Evolutionary conservation across 2,888 invertebrate genomes (phyloP).

Genomic region (Plagiodera versicolora): DNA sequence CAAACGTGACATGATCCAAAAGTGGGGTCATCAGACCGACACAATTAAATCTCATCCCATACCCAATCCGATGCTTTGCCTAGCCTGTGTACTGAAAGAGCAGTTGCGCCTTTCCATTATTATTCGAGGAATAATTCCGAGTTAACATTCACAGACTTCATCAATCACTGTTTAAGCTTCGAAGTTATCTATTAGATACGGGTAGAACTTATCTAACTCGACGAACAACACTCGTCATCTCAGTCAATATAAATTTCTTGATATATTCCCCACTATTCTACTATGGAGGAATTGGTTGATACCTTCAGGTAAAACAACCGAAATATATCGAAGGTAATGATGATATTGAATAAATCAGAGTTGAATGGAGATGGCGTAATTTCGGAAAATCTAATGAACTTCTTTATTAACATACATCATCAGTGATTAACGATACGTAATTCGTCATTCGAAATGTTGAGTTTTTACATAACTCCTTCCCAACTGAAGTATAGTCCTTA

Average conservation of each 20-base stretch:
- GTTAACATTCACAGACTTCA: constrained; percentile 46
- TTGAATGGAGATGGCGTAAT: too few relatives aligned
- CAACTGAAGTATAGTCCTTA: too few relatives aligned
- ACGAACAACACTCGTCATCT: constrained; percentile 38
- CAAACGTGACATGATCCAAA: not conserved
- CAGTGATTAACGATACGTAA: too few relatives aligned
- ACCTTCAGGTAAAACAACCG: not conserved
- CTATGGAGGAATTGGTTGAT: not conserved
- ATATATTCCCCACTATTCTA: constrained; percentile 35
- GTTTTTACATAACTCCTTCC: too few relatives aligned
- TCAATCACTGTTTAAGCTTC: constrained; percentile 46
- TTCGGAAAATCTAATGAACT: too few relatives aligned
- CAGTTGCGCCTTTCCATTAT: constrained; percentile 29
- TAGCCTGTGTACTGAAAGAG: constrained; percentile 25
- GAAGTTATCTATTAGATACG: constrained; percentile 46
- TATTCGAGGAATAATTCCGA: constrained; percentile 41
- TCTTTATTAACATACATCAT: too few relatives aligned
- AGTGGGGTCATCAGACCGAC: not conserved
- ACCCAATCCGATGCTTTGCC: constrained; percentile 19
- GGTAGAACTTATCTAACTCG: constrained; percentile 43
- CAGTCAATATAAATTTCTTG: constrained; percentile 39
- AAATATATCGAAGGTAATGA: not conserved
- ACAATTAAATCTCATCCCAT: not conserved
- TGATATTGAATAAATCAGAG: too few relatives aligned
- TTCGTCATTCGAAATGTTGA: too few relatives aligned